phyloP scores from a whole-genome alignment of 2,888 invertebrate genomes.

The Volucella inanis region DNA sequence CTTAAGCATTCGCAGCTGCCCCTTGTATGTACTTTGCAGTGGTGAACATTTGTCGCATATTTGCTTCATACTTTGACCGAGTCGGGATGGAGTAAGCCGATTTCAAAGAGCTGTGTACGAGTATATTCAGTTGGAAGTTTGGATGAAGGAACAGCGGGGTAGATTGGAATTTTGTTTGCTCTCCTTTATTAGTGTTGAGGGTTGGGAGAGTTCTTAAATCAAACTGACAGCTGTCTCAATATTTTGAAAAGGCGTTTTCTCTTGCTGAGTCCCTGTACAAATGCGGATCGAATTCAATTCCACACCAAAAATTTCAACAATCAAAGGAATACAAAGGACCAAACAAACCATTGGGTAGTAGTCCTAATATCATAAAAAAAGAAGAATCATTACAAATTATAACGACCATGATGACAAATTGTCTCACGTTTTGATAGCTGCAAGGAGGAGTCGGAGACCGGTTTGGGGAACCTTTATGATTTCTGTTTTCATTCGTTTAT shows the following conservation, averaged over 20 bases:
- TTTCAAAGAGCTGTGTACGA: conserved; percentile 10
- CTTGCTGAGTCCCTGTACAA: conserved; percentile 5
- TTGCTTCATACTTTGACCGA: conserved; percentile 33
- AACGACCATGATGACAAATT: conserved; percentile 64
- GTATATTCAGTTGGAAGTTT: no score
- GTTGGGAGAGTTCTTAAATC: conserved; percentile 19
- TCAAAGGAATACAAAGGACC: not conserved
- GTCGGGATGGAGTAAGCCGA: conserved; percentile 34
- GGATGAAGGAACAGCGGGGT: conserved; percentile 2
- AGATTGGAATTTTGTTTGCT: conserved; percentile 31
- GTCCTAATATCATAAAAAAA: conserved; percentile 43
- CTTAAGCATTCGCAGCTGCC: conserved; percentile 9
- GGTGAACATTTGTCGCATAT: conserved; percentile 20
- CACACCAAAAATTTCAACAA: not conserved
- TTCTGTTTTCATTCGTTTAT: conserved; percentile 21
- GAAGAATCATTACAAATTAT: conserved; percentile 43
- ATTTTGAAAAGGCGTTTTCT: not conserved
- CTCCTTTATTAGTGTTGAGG: conserved; percentile 5
- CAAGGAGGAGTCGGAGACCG: no score
- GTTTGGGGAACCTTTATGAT: conserved; percentile 23
- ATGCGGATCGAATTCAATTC: conserved; percentile 32
- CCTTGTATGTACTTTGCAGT: not conserved
- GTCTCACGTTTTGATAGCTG: conserved; percentile 50
- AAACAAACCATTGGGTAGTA: conserved; percentile 22
- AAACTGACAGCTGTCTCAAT: conserved; percentile 45